Evolutionary conservation across 1,140 invertebrate species (phyloP).

Genomic region (Dolichoris vasculosae): DNA sequence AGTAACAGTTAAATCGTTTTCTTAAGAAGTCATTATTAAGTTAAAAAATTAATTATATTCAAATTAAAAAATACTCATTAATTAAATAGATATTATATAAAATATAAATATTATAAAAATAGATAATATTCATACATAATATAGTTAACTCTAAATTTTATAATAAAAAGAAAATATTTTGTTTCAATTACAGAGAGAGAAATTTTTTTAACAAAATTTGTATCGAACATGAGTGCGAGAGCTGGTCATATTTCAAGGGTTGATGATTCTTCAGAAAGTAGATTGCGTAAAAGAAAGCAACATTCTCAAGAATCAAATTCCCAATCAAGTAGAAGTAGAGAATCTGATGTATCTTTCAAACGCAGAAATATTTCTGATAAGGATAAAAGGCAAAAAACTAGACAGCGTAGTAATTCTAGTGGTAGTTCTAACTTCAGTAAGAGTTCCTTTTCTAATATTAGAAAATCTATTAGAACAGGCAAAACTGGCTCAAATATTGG

Average conservation of each 20-base stretch:
- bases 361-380: slow-evolving; percentile 59
- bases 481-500: slow-evolving; percentile 34
- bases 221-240: slow-evolving; percentile 57
- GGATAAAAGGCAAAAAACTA: slow-evolving; percentile 61
- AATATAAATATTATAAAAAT: too few relatives aligned
- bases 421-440: slow-evolving; percentile 45
- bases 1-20: not conserved
- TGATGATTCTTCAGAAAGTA: slow-evolving; percentile 50
- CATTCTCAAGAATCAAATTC: slow-evolving; percentile 52
- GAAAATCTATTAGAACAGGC: slow-evolving; percentile 28
- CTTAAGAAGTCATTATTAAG: not conserved
- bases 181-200: slow-evolving; percentile 19
- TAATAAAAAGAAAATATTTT: not conserved
- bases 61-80: not conserved
- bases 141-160: not conserved
- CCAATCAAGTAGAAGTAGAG: slow-evolving; percentile 54
- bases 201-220: slow-evolving; percentile 36
- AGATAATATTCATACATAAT: too few relatives aligned
- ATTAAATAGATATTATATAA: not conserved
- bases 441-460: slow-evolving; percentile 26
- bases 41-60: not conserved
- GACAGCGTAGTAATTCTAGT: slow-evolving; percentile 57
- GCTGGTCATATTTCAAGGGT: slow-evolving; percentile 49
- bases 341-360: slow-evolving; percentile 58
- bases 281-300: slow-evolving; percentile 48